phyloP scores from a whole-genome alignment of 2,888 invertebrate species.

The Epirrhoe tristata region DNA sequence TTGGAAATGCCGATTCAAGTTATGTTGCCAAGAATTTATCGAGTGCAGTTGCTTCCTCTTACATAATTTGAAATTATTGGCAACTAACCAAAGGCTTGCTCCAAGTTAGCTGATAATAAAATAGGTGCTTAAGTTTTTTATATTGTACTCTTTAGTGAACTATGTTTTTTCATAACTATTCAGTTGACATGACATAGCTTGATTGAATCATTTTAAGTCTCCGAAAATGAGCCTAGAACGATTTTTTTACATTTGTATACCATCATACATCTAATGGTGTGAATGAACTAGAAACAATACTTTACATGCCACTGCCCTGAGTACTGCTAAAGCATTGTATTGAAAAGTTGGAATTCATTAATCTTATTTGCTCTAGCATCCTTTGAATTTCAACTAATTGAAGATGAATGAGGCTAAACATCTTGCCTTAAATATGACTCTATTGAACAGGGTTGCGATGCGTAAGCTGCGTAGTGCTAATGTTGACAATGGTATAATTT shows the following conservation, averaged over 20 bases:
- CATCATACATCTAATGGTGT: neutral
- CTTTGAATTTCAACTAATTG: conserved; percentile 39
- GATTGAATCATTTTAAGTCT: too few species aligned
- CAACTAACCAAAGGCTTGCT: conserved; percentile 3
- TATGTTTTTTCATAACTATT: too few species aligned
- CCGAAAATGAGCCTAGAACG: too few species aligned
- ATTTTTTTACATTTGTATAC: too few species aligned
- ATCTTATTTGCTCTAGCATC: conserved; percentile 37
- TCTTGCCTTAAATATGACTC: conserved; percentile 15
- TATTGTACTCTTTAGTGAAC: neutral
- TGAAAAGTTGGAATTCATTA: conserved; percentile 21
- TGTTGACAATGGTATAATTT: conserved; percentile 15
- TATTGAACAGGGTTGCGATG: conserved; percentile 30
- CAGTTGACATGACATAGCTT: too few species aligned
- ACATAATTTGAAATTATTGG: conserved; percentile 6
- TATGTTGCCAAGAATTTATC: conserved; percentile 10
- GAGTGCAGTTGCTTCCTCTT: conserved; percentile 4
- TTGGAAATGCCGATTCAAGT: neutral
- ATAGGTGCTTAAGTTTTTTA: conserved; percentile 13
- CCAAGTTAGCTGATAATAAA: neutral
- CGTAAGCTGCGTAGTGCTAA: conserved; percentile 33
- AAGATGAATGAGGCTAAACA: conserved; percentile 39
- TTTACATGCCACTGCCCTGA: conserved; percentile 2
- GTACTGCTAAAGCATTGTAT: neutral
- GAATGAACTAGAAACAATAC: conserved; percentile 12